Conservation (phyloP, 2,797 vertebrate species). For the Phylloscopus collybita region DNA sequence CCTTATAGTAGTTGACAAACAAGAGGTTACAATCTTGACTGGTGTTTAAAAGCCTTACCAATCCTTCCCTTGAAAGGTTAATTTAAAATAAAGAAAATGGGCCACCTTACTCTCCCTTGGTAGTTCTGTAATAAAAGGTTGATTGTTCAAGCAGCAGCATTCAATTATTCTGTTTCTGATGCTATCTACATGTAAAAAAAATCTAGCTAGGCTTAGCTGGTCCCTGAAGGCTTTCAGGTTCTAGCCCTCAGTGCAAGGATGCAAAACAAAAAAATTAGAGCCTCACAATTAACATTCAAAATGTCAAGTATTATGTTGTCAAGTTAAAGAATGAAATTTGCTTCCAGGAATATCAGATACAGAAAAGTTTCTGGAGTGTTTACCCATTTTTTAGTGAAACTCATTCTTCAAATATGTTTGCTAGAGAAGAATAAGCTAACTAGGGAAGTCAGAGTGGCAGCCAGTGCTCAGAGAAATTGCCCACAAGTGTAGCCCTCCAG, state of each 20-base stretch:
- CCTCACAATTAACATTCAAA: slow-evolving; percentile 14
- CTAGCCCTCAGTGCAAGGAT: not conserved
- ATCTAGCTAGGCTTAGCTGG: not conserved
- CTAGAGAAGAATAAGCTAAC: not conserved
- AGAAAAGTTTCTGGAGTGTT: slow-evolving; percentile 1
- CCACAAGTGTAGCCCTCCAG: not conserved
- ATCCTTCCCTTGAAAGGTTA: slow-evolving; percentile 48
- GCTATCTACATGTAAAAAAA: slow-evolving; percentile 70
- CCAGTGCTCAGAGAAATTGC: not conserved
- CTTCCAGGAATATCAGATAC: not conserved
- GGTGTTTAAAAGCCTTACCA: not conserved
- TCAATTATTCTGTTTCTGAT: slow-evolving; percentile 71
- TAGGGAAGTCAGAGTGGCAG: not conserved
- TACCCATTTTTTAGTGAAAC: not conserved
- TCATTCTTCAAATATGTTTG: not conserved
- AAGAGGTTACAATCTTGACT: slow-evolving; percentile 1
- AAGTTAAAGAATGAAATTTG: slow-evolving; percentile 14
- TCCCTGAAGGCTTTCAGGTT: slow-evolving; percentile 34
- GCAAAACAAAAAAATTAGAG: not conserved
- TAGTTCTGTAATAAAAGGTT: slow-evolving; percentile 57
- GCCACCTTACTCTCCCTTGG: slow-evolving; percentile 21
- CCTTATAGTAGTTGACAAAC: not conserved
- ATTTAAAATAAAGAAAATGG: slow-evolving; percentile 59
- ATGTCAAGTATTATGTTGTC: not conserved
- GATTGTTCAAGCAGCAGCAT: slow-evolving; percentile 65